Base-by-base conservation (phyloP, 1,140 invertebrate genomes). In the Temnothorax curvispinosus region DNA sequence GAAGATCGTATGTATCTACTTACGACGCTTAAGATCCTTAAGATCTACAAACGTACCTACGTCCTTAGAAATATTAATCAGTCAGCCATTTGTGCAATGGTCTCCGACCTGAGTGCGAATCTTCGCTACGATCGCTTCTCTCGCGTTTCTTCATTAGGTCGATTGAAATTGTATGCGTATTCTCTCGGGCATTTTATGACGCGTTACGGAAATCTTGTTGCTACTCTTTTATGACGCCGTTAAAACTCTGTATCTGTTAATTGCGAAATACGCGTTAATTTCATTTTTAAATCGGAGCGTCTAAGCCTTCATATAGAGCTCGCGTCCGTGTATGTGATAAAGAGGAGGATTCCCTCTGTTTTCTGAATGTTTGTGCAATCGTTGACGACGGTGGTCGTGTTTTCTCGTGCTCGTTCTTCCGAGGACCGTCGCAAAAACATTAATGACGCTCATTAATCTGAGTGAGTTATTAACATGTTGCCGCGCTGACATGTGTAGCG, bases 61-160 rank as follows among this genome's bases (percentile, higher is more conserved):
- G 21, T 72, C 78, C 32, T 72, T 72, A 60, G 54, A 35, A 84
- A 84, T 84, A 62, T 84, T 75, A 84, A 84, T 84, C 80, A 84
- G 18, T 84, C 80, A 84, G 18, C n/a, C 54, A 75, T 75, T 84
- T 75, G 44, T 69, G 41, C 69, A 50, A 62, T 62, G 69, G 44
- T 69, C 80, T 74, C 27, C 54, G 54, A 75, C 69, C 80, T 41
- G 15, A 11, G 18, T 44, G 77, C 38, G 38, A 82, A 35, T 44
- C 50, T 47, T 44, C 27, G 21, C 18, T 13, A 27, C 64, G 65
- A 38, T 56, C 47, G 11, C 13, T 21, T 65, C 47, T 52, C 54
- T 58, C 54, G 56, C 41, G 32, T 71, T 54, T 81, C 77, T 71
- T 81, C 77, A 65, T 69, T 69, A 80, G 35, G 52, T 21, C 47